Evolutionary conservation across 2,797 vertebrate genomes (phyloP).

Genomic region (Sebastolobus alascanus): DNA sequence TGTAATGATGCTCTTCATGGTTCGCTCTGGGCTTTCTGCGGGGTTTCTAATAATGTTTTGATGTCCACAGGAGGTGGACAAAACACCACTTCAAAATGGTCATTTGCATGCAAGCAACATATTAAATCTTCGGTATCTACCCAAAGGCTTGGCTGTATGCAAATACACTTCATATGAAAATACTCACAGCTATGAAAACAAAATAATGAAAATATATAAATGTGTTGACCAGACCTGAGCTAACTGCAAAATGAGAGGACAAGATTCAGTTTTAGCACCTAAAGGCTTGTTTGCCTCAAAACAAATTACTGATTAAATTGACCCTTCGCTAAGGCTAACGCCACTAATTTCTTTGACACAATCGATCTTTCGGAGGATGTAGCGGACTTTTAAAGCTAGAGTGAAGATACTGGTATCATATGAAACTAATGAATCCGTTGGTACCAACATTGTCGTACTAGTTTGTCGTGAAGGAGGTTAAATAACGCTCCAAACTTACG

Average conservation of each 20-base stretch:
- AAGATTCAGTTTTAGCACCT: background rate
- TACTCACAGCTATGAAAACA: slow-evolving; percentile 1
- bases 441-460: no score
- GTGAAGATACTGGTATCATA: no score
- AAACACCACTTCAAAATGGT: slow-evolving; percentile 41
- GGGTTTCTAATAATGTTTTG: slow-evolving; percentile 30
- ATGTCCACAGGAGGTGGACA: slow-evolving; percentile 21
- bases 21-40: slow-evolving; percentile 31
- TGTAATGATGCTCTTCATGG: background rate
- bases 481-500: no score
- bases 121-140: slow-evolving; percentile 8
- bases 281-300: background rate
- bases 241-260: background rate
- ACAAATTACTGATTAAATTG: slow-evolving; percentile 1
- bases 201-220: background rate
- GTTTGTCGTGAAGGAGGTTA: no score
- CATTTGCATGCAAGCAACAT: slow-evolving; percentile 42
- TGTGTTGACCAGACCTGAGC: background rate
- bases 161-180: slow-evolving; percentile 50
- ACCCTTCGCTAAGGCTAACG: no score
- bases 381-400: no score
- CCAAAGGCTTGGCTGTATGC: slow-evolving; percentile 41
- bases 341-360: no score
- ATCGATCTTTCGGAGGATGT: no score
- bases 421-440: no score